Evolutionary conservation across 2,113 vertebrate species (phyloP), one percentile per base, ranked within the genome.

Genomic region (Lynx canadensis): DNA sequence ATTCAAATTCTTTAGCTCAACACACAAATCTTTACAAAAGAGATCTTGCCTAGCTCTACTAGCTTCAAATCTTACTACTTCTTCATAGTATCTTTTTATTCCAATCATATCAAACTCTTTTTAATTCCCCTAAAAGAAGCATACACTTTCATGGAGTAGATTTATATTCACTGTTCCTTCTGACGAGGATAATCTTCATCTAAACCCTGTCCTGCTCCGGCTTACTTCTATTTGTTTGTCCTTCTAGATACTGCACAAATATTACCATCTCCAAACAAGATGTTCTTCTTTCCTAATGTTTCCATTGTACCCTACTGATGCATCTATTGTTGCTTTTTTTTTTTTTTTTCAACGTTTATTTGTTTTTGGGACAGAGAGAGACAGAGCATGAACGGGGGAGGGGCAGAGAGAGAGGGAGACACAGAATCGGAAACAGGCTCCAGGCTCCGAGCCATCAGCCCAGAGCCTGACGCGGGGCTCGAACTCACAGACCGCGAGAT

Each of bases 11-110:
- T 71, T 94, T 84, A 85, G 76, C 41, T 50, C 36, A 92, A 84
- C 13, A 85, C 25, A 69, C 41, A 94, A 57, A 10, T 94, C 63
- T 92, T n/a, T 84, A 71, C 71, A 90, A 68, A 96, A 80, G 50
- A 94, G 45, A 85, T 57, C 71, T 79, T 66, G n/a, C 23, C 69
- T 79, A 27, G 41, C 25, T 84, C 76, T 74, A 73, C 33, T 92
- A 80, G 36, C n/a, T 50, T 96, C 80, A 95, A 60, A 71, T 84
- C 88, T 94, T 94, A 88, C 14, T 33, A 91, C 29, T 87, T 93
- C n/a, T 78, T 90, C n/a, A 65, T 23, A 9, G 50, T 55, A 79
- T 5, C 41, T 55, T 91, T 95, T 79, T 96, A 33, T 82, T 88
- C 29, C 13, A 82, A 88, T 88, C 41, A 94, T 27, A 94, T 63